Evolutionary conservation across 1,140 invertebrate genomes (phyloP), one percentile per base, ranked within the genome.

Genomic region (Lucilia sericata): DNA sequence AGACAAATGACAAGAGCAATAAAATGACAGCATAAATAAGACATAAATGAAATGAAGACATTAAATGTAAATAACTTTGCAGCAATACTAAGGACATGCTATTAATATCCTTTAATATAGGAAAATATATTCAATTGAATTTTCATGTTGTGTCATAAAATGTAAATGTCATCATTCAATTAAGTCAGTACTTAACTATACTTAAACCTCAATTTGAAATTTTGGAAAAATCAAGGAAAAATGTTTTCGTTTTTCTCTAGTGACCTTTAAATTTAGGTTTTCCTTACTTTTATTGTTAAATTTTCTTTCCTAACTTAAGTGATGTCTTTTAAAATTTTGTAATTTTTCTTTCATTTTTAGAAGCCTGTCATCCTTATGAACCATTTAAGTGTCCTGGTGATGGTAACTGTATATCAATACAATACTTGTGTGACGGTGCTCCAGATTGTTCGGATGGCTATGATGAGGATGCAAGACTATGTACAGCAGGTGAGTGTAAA

Each of bases 331-430:
- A 30, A 30, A 30, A 30, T n/a, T 34, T 82, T 42, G 8, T 42
- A 19, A n/a, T 78, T 19, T 34, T 19, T 83, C 74, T 75, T 17
- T 83, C 9, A 36, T 30, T 90, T 95, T 94, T 92, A 86, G 94
- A 94, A 84, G 92, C 94, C 85, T 97, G 96, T 88, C 96, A 96
- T 88, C 96, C 96, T 0, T 97, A 97, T 91, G 96, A 98, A 90
- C 98, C 98, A 14, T 99, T 99, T 92, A 97, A 97, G 90, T 99
- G 98, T 91, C 98, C 98, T 2, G 97, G 96, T 84, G 96, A 98
- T 89, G 95, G 95, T 85, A 94, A 94, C 88, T 98, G 97, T 91
- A 98, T 98, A 91, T 98, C 97, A 83, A 98, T 98, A 91, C 97
- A 98, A 90, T 99, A 99, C 93, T 94, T 95, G 85, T 98, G 96